Percentiles rank a stretch among this genome's conserved stretches.
Conservation (phyloP, 2,113 vertebrate genomes). For the Orthonyx spaldingii region DNA sequence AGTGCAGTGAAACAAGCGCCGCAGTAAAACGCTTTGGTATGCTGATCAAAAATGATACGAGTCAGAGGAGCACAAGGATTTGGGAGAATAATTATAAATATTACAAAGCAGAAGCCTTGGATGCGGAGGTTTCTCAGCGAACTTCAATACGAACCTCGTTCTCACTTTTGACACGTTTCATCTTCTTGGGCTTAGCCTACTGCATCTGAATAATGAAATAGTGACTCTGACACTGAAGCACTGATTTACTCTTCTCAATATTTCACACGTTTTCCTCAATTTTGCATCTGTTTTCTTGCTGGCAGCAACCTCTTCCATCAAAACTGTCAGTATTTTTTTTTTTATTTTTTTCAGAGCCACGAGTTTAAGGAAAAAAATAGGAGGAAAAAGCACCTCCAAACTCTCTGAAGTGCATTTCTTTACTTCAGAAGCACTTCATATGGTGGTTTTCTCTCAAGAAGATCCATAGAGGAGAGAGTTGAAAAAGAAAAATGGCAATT, state of each 20-base stretch:
- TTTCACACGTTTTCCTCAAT: slow-evolving; percentile 48
- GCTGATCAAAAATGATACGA: neutral
- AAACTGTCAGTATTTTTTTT: slow-evolving; percentile 39
- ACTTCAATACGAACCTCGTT: neutral
- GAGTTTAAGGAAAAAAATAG: neutral
- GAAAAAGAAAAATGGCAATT: slow-evolving; percentile 18
- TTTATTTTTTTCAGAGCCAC: slow-evolving; percentile 2
- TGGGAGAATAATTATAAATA: slow-evolving; percentile 18
- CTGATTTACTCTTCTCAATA: slow-evolving; percentile 53
- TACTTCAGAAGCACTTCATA: slow-evolving; percentile 31
- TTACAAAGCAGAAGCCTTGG: slow-evolving; percentile 7
- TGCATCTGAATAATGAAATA: slow-evolving; percentile 62
- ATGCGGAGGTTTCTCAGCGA: neutral
- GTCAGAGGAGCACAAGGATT: neutral
- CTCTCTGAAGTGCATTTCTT: slow-evolving; percentile 27
- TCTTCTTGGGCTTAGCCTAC: slow-evolving; percentile 44
- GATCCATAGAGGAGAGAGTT: neutral
- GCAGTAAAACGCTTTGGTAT: neutral
- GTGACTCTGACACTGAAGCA: slow-evolving; percentile 7
- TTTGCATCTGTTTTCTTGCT: slow-evolving; percentile 63
- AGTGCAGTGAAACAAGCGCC: neutral
- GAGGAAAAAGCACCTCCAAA: neutral
- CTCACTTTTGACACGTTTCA: slow-evolving; percentile 47
- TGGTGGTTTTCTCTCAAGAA: slow-evolving; percentile 11
- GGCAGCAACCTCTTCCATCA: slow-evolving; percentile 56